Base-by-base conservation (phyloP, 2,113 vertebrate genomes). In the Forbesichthys papilliferus region DNA sequence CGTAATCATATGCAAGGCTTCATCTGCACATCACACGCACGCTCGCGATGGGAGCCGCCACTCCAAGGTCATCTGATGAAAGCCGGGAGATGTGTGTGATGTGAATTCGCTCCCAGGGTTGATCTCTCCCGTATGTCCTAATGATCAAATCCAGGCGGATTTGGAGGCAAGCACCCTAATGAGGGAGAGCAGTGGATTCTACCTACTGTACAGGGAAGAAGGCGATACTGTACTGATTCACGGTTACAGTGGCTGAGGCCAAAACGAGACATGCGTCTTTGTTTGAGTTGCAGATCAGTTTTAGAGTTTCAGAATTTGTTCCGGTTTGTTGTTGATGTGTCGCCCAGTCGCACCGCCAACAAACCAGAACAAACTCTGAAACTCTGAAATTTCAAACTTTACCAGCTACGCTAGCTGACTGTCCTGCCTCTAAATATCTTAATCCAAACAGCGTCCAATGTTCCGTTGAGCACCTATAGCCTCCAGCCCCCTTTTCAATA, bases 61-160 rank as follows among this genome's bases (percentile, higher is more conserved):
- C 83, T 87, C 27, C 88, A 91, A 90, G 88, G 90, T 91, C 87
- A 86, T 81, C 71, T 81, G 85, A 83, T 78, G 83, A 86, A 85
- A 83, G 56, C 81, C 78, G 56, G 79, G 80, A 90, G 85, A 84
- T 83, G 87, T 71, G 79, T 89, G 84, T 89, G 86, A 86, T 80
- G 86, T 84, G 85, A 90, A 90, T 89, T 79, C 66, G 61, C 88
- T 84, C 63, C 20, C 75, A 20, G 74, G 84, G 89, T 89, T 89
- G 88, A 91, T 90, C 87, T 79, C 73, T 80, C 81, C 82, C 36
- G 80, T 78, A 82, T 65, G 78, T 82, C 81, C 84, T 89, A 89
- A 89, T 90, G 90, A 91, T 86, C 81, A 88, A 87, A 81, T 85
- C 85, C 84, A 71, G 83, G 82, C 34, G 77, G 86, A 82, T 87